Percentiles rank a stretch among this genome's conserved stretches.
Conservation (phyloP, 1,140 invertebrate genomes). For the Neomicropteryx cornuta region DNA sequence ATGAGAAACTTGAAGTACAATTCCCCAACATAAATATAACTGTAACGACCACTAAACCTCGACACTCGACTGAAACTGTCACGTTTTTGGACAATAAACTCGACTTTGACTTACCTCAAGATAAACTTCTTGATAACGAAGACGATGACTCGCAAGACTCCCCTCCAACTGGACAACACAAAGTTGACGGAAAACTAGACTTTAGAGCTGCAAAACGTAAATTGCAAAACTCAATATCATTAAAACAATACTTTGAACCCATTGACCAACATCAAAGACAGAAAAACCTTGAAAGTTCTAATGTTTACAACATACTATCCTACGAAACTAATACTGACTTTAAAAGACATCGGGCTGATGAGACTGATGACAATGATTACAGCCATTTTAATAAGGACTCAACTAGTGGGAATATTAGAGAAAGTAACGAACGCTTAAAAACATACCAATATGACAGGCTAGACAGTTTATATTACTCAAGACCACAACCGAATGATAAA, state of each 20-base stretch:
- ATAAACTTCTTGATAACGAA: slow-evolving; percentile 9
- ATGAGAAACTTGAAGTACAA: slow-evolving; percentile 16
- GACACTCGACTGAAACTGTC: slow-evolving; percentile 6
- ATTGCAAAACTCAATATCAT: slow-evolving; percentile 19
- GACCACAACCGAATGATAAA: slow-evolving; percentile 15
- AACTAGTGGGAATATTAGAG: too few relatives aligned
- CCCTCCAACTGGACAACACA: slow-evolving; percentile 21
- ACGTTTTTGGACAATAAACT: slow-evolving; percentile 10
- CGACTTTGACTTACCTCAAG: slow-evolving; percentile 1
- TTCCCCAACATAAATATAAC: slow-evolving; percentile 16
- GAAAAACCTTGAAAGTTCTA: slow-evolving; percentile 20
- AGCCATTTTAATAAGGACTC: slow-evolving; percentile 28
- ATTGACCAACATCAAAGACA: slow-evolving; percentile 23
- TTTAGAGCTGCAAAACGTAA: slow-evolving; percentile 36
- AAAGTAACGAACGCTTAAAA: slow-evolving; percentile 23
- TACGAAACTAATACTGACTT: slow-evolving; percentile 28
- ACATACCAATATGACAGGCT: slow-evolving; percentile 10
- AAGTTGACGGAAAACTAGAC: slow-evolving; percentile 41
- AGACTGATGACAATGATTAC: slow-evolving; percentile 32
- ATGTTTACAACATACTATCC: slow-evolving; percentile 22
- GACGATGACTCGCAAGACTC: too few relatives aligned
- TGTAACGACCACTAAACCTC: slow-evolving; percentile 9
- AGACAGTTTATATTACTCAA: slow-evolving; percentile 15
- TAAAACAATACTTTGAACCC: slow-evolving; percentile 16
- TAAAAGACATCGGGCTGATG: slow-evolving; percentile 27